Evolutionary conservation across 1,140 invertebrate genomes (phyloP).

Genomic region (Sesamia nonagrioides): DNA sequence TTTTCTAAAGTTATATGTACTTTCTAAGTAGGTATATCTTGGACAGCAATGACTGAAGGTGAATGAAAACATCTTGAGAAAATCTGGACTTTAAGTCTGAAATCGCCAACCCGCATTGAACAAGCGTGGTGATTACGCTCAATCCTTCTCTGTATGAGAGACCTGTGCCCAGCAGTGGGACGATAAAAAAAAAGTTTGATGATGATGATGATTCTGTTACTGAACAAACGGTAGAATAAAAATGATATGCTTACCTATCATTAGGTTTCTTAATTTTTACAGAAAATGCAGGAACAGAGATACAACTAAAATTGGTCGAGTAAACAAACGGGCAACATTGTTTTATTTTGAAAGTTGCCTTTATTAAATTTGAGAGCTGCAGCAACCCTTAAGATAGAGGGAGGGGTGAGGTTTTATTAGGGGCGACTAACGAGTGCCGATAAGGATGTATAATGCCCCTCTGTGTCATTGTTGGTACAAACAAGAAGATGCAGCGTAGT

Average conservation of each 20-base stretch:
- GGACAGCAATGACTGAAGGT: no score
- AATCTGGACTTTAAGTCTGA: no score
- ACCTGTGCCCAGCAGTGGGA: no score
- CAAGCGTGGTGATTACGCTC: no score
- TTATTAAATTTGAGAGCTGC: conserved; percentile 83
- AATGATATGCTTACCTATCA: neutral
- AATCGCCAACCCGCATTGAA: no score
- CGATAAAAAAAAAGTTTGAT: no score
- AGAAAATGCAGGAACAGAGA: neutral
- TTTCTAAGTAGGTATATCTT: no score
- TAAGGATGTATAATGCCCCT: conserved; percentile 83
- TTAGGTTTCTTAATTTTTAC: no score
- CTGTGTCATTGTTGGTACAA: conserved; percentile 57
- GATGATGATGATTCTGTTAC: no score
- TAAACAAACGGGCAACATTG: conserved; percentile 47
- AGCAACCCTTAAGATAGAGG: conserved; percentile 82
- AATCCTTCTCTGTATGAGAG: no score
- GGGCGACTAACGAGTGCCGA: conserved; percentile 83
- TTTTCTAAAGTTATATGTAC: no score
- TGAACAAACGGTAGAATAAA: neutral
- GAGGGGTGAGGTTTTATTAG: conserved; percentile 83
- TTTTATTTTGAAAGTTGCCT: conserved; percentile 73
- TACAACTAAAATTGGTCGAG: neutral
- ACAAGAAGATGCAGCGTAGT: neutral
- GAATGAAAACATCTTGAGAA: no score